Conservation (phyloP, 2,888 invertebrate genomes). For the Callimorpha dominula region DNA sequence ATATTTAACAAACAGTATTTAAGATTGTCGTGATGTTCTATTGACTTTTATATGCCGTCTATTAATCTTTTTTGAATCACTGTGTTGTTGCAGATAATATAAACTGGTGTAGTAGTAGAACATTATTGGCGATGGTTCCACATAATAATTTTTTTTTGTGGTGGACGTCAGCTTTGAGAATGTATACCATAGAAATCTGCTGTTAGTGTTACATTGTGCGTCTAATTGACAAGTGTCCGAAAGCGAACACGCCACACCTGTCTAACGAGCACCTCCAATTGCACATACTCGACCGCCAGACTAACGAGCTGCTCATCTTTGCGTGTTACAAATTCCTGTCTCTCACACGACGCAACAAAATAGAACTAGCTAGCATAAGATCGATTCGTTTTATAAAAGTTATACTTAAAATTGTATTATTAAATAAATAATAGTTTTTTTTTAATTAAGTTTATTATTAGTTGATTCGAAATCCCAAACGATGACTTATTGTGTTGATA, state of each 20-base stretch:
- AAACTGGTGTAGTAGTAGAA: constrained; percentile 40
- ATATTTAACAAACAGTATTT: constrained; percentile 30
- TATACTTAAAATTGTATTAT: no score
- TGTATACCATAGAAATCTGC: constrained; percentile 61
- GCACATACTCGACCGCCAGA: constrained; percentile 35
- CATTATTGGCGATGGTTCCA: constrained; percentile 39
- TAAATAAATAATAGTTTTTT: no score
- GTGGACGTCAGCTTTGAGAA: constrained; percentile 56
- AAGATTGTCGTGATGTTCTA: constrained; percentile 24
- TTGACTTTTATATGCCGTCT: constrained; percentile 21
- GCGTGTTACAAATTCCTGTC: constrained; percentile 29
- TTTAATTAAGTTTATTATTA: no score
- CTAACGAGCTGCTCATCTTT: constrained; percentile 45
- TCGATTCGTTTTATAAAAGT: neutral
- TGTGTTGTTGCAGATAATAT: constrained; percentile 15
- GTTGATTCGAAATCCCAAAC: no score
- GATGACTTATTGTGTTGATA: no score
- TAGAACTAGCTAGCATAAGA: neutral
- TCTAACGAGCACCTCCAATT: constrained; percentile 62
- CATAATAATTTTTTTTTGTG: constrained; percentile 60
- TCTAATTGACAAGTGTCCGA: constrained; percentile 80
- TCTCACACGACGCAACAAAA: constrained; percentile 28
- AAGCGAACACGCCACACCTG: constrained; percentile 64
- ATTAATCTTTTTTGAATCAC: constrained; percentile 20
- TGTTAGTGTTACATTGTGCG: constrained; percentile 66